Percentiles rank a stretch among this genome's conserved stretches.
phyloP scores from a whole-genome alignment of 2,113 vertebrate species.

The Scopus umbretta region DNA sequence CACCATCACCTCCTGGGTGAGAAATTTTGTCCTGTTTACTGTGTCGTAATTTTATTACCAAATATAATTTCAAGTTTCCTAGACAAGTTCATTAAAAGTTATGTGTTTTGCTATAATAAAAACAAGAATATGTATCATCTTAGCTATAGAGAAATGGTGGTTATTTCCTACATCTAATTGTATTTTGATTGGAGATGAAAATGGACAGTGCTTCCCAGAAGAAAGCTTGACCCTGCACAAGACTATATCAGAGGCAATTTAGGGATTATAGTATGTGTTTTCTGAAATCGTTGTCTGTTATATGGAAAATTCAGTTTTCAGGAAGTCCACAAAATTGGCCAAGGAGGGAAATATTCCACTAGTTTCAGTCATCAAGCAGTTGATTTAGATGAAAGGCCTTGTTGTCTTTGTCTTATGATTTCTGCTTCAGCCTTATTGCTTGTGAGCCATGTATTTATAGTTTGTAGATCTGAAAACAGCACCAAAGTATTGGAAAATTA shows the following conservation, averaged over 20 bases:
- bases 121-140: neutral
- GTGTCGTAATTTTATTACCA: neutral
- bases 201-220: neutral
- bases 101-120: neutral
- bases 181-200: neutral
- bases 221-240: neutral
- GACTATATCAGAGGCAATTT: neutral
- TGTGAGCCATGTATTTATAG: neutral
- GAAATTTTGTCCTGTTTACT: neutral
- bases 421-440: neutral
- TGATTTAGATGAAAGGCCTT: neutral
- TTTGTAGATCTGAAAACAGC: neutral
- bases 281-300: neutral
- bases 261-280: slow-evolving; percentile 1
- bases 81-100: neutral
- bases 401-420: neutral
- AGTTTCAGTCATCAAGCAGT: neutral
- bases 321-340: neutral
- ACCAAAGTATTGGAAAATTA: neutral
- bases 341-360: neutral
- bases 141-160: neutral
- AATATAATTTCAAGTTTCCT: neutral
- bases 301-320: neutral
- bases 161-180: neutral
- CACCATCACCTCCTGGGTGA: neutral